Conservation (phyloP, 37 sponge, comb jelly and placozoan genomes). For the Ianthella basta region DNA sequence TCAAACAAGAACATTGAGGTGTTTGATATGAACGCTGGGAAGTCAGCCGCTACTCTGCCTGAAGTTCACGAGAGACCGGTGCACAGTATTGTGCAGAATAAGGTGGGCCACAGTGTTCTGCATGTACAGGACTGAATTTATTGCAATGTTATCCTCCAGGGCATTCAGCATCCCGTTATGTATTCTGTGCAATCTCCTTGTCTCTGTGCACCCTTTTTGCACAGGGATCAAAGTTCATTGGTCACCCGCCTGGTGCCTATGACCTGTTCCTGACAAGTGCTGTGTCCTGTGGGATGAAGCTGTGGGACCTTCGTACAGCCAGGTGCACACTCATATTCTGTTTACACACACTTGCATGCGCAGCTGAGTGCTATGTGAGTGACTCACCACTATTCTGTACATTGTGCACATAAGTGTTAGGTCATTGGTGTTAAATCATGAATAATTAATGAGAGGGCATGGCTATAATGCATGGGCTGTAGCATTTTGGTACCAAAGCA, state of each 20-base stretch:
- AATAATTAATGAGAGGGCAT: too few relatives aligned
- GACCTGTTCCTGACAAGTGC: conserved; percentile 88
- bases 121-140: background rate
- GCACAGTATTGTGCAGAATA: conserved; percentile 76
- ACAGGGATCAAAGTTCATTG: conserved; percentile 82
- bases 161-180: background rate
- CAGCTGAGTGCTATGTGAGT: background rate
- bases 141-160: too few relatives aligned
- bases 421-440: too few relatives aligned
- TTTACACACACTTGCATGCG: background rate
- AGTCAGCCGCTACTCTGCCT: conserved; percentile 37
- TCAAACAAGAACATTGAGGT: conserved; percentile 79
- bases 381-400: too few relatives aligned
- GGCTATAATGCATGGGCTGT: too few relatives aligned
- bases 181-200: background rate
- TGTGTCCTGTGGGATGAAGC: conserved; percentile 81
- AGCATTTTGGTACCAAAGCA: too few relatives aligned
- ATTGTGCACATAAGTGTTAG: too few relatives aligned
- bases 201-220: background rate
- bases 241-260: conserved; percentile 68
- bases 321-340: conserved; percentile 37
- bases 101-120: conserved; percentile 47
- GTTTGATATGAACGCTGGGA: conserved; percentile 81
- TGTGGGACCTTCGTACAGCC: conserved; percentile 88
- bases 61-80: conserved; percentile 71